These are phyloP conservation scores for Aldrovandia affinis DNA, from an alignment of 2,797 vertebrate species.

Conservation along the genomic window DNA sequence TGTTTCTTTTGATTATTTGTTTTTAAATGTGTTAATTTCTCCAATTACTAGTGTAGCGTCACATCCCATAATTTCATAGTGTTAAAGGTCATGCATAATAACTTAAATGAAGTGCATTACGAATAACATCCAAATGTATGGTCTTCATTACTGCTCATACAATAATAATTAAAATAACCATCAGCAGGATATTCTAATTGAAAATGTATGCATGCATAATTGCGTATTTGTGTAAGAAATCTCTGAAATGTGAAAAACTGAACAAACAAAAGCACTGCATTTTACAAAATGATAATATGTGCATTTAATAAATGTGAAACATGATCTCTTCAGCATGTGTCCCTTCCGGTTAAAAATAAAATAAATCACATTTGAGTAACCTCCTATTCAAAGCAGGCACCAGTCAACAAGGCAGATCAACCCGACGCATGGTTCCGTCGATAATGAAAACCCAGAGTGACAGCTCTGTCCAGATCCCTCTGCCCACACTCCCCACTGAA, in stretches of 20 bases:
- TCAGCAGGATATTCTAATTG: slow-evolving; percentile 64
- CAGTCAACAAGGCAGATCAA: not conserved
- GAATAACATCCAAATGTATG: slow-evolving; percentile 51
- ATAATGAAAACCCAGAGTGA: slow-evolving; percentile 56
- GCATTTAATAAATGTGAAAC: not conserved
- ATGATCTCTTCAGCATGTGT: not conserved
- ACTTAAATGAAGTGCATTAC: slow-evolving; percentile 63
- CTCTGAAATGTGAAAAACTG: slow-evolving; percentile 38
- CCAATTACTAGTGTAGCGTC: slow-evolving; percentile 33
- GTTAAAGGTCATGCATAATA: slow-evolving; percentile 50
- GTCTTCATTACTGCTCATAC: slow-evolving; percentile 63
- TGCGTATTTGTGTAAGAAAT: slow-evolving; percentile 47
- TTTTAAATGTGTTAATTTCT: slow-evolving; percentile 11
- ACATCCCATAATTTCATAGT: slow-evolving; percentile 48
- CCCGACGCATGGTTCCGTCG: slow-evolving; percentile 37
- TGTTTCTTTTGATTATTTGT: slow-evolving; percentile 30
- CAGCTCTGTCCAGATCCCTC: slow-evolving; percentile 50
- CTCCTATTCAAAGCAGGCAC: not conserved
- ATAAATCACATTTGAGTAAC: not conserved
- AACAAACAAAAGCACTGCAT: not conserved
- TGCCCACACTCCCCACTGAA: slow-evolving; percentile 48
- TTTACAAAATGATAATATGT: not conserved
- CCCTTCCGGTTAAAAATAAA: not conserved
- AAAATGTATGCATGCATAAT: slow-evolving; percentile 63
- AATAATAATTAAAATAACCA: slow-evolving; percentile 74